Evolutionary conservation across 1,140 invertebrate species (phyloP).

Genomic region (Drosophila orena): DNA sequence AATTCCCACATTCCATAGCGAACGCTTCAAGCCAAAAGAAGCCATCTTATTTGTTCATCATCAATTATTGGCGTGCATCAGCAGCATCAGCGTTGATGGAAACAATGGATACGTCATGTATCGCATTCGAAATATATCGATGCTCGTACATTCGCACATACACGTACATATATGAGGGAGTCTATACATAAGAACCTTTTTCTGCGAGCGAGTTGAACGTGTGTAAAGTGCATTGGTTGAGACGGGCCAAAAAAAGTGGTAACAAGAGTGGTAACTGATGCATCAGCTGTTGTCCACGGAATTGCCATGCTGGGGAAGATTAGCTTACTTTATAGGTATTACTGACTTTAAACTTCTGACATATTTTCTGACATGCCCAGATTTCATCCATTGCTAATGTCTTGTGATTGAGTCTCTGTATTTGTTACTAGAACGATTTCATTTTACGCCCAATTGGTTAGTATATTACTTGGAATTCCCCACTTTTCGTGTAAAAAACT

Average conservation of each 20-base stretch:
- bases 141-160: neutral
- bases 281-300: slow-evolving; percentile 7
- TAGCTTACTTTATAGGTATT: too few relatives aligned
- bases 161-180: neutral
- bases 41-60: slow-evolving; percentile 83
- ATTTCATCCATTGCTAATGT: neutral
- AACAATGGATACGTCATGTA: slow-evolving; percentile 76
- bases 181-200: slow-evolving; percentile 29
- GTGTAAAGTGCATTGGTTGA: slow-evolving; percentile 26
- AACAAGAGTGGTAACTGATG: slow-evolving; percentile 8
- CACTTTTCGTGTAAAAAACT: slow-evolving; percentile 13
- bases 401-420: slow-evolving; percentile 16
- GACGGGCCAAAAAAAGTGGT: slow-evolving; percentile 5
- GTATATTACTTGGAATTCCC: slow-evolving; percentile 55
- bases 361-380: neutral
- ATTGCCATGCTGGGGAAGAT: neutral
- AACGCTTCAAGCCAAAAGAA: slow-evolving; percentile 68
- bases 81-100: slow-evolving; percentile 65
- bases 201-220: slow-evolving; percentile 9
- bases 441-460: slow-evolving; percentile 66
- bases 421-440: slow-evolving; percentile 23
- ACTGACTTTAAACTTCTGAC: too few relatives aligned
- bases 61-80: slow-evolving; percentile 80
- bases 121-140: slow-evolving; percentile 54
- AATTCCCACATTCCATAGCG: slow-evolving; percentile 19